Evolutionary conservation across 2,888 invertebrate genomes (phyloP).

Genomic region (Neoscelio sp.): DNA sequence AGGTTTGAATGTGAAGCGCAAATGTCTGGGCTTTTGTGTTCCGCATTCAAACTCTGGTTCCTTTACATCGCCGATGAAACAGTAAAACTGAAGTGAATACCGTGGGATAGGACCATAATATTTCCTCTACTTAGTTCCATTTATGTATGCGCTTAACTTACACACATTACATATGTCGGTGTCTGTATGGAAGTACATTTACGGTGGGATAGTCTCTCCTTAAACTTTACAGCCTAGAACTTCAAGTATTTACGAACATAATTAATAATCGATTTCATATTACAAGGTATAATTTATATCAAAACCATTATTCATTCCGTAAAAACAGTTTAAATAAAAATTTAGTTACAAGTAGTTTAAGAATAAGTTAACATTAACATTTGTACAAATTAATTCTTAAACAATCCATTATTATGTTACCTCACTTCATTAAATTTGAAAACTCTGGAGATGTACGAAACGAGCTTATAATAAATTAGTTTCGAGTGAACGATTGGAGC

Average conservation of each 20-base stretch:
- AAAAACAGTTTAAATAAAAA: constrained; percentile 9
- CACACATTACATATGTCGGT: constrained; percentile 39
- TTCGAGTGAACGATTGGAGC: too few relatives aligned
- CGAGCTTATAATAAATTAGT: too few relatives aligned
- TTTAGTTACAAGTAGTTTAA: too few relatives aligned
- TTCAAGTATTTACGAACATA: constrained; percentile 43
- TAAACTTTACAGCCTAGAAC: constrained; percentile 42
- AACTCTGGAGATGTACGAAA: too few relatives aligned
- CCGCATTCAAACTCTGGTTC: constrained; percentile 17
- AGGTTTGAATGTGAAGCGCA: constrained; percentile 34
- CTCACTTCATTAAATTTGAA: too few relatives aligned
- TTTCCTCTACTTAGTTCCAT: constrained; percentile 38
- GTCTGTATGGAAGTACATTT: constrained; percentile 17
- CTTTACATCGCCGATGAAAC: constrained; percentile 36
- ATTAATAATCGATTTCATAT: constrained; percentile 46
- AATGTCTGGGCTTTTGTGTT: constrained; percentile 28
- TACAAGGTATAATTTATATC: constrained; percentile 18
- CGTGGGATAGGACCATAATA: constrained; percentile 37
- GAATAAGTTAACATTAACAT: constrained; percentile 12
- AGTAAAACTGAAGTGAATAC: constrained; percentile 49
- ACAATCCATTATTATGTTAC: too few relatives aligned
- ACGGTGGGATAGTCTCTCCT: constrained; percentile 34
- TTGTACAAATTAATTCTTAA: too few relatives aligned
- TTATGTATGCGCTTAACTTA: constrained; percentile 35
- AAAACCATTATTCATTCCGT: constrained; percentile 3